Conservation (phyloP, 2,113 vertebrate genomes). For the Tragelaphus strepsiceros region DNA sequence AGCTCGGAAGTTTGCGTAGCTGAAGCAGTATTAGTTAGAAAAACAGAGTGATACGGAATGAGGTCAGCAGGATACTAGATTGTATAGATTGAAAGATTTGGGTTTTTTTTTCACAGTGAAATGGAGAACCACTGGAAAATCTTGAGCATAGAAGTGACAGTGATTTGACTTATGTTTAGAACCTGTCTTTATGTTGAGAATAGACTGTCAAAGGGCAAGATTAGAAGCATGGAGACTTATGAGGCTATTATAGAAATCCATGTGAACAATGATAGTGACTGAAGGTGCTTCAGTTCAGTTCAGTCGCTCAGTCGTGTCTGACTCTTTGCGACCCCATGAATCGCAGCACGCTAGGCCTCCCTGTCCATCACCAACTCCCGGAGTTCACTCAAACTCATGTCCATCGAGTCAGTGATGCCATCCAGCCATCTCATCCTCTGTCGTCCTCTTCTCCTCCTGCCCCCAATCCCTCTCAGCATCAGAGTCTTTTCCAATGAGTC, state of each 20-base stretch:
- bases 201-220: not conserved
- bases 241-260: conserved; percentile 16
- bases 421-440: no score
- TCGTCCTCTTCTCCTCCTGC: no score
- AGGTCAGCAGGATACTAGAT: not conserved
- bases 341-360: no score
- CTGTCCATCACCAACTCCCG: no score
- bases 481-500: no score
- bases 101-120: not conserved
- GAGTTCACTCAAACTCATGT: no score
- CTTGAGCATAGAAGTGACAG: not conserved
- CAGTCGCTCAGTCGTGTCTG: no score
- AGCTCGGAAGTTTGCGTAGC: not conserved
- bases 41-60: not conserved
- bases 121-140: not conserved
- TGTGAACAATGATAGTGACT: not conserved
- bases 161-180: conserved; percentile 31
- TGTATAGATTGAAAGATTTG: not conserved
- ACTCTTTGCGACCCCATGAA: no score
- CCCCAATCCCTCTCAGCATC: no score
- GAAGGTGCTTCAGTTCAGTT: not conserved
- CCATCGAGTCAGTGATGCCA: no score
- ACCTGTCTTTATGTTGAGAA: conserved; percentile 26
- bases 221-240: not conserved
- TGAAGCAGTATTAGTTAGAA: not conserved